Evolutionary conservation across 2,113 vertebrate genomes (phyloP), one percentile per base, ranked within the genome.

Genomic region (Hippocampus barbouri): DNA sequence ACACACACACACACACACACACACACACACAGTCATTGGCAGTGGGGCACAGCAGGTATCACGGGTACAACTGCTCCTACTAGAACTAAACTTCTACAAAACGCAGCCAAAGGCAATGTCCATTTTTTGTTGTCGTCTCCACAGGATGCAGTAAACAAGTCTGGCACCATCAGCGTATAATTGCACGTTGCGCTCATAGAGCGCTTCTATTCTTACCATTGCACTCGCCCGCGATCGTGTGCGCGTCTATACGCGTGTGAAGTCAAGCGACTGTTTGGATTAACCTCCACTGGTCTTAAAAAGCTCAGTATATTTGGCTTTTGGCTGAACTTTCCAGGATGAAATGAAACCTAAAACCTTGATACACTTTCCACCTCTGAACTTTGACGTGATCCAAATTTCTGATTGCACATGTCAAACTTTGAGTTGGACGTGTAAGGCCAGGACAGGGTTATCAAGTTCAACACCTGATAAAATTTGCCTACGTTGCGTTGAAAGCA

Each of bases 121-220:
- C 47, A 16, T 16, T 49, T 54, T 74, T 80, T 79, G 71, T 61
- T 27, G 25, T 25, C 54, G 41, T 45, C 43, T 45, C 61, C 63
- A 63, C 68, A 1, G 54, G 51, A 72, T 3, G 59, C 66, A 68
- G 76, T 82, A 77, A 82, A 82, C 83, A 79, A 69, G 82, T 51
- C 49, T 20, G 49, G 54, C 51, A 23, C 63, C 65, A 81, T 71
- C 60, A 1, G 75, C n/a, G 67, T 43, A 59, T 89, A 83, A 89
- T 87, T 87, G 65, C 60, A 86, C 0, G 82, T 68, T 73, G 0
- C 65, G 14, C 70, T 23, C 16, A 80, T 74, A 57, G 70, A 73
- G 63, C 2, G 78, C 70, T 80, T 72, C 79, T 86, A 87, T 86
- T 86, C 85, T 84, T 68, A 81, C 73, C 76, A 76, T 72, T 3